These are phyloP conservation scores for Drosophila koepferae DNA, from an alignment of 2,888 invertebrate genomes.

Conservation along the genomic window DNA sequence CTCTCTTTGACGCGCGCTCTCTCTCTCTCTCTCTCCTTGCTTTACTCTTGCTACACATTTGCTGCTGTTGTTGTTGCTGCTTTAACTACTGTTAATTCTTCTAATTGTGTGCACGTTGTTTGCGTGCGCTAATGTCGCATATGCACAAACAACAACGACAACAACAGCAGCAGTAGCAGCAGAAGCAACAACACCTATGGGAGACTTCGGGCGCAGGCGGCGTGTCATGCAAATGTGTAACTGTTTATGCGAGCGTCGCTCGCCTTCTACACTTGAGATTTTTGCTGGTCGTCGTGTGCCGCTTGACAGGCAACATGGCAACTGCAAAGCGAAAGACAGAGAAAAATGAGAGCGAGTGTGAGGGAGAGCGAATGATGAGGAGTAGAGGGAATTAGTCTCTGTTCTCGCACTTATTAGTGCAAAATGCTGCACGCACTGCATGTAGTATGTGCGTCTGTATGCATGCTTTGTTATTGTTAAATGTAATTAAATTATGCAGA, in stretches of 20 bases:
- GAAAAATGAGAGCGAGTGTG: not conserved
- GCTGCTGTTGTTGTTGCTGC: slow-evolving; percentile 47
- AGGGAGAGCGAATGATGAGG: not conserved
- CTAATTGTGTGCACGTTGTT: slow-evolving; percentile 79
- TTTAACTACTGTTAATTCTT: slow-evolving; percentile 81
- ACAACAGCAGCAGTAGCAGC: slow-evolving; percentile 19
- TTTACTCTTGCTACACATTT: slow-evolving; percentile 24
- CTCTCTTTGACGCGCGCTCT: not conserved
- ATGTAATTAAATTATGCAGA: slow-evolving; percentile 80
- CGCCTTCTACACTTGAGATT: slow-evolving; percentile 55
- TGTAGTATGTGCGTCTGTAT: slow-evolving; percentile 20
- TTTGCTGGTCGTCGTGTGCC: slow-evolving; percentile 36
- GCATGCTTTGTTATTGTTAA: slow-evolving; percentile 72
- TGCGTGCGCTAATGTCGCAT: slow-evolving; percentile 81
- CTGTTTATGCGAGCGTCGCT: slow-evolving; percentile 67
- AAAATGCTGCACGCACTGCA: slow-evolving; percentile 66
- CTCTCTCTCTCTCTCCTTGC: slow-evolving; percentile 8
- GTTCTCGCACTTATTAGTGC: slow-evolving; percentile 68
- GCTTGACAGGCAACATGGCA: slow-evolving; percentile 63
- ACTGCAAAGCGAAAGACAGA: slow-evolving; percentile 16
- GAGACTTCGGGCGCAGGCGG: slow-evolving; percentile 31
- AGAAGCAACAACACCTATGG: slow-evolving; percentile 27
- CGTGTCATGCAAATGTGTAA: slow-evolving; percentile 71
- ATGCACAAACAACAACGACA: slow-evolving; percentile 59
- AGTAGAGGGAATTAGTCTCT: slow-evolving; percentile 10